Evolutionary conservation across 1,140 invertebrate genomes (phyloP).

Genomic region (Mylabris phalerata): DNA sequence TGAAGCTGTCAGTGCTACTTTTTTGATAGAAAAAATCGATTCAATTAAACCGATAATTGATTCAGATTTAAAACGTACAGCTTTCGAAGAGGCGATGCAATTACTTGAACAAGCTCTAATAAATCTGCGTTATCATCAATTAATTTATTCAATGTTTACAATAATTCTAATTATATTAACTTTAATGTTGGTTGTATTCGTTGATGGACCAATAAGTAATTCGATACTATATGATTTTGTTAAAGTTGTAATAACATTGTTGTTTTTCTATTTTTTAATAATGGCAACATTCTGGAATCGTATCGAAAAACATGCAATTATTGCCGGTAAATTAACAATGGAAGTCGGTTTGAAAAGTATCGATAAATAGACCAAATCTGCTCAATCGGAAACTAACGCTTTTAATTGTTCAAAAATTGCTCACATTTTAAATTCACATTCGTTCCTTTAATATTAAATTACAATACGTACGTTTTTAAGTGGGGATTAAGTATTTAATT

Average conservation of each 20-base stretch:
- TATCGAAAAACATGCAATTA: conserved; percentile 68
- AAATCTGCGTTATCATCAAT: conserved; percentile 50
- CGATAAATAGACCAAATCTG: not conserved
- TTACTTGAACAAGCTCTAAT: conserved; percentile 54
- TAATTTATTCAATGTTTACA: conserved; percentile 52
- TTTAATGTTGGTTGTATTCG: conserved; percentile 40
- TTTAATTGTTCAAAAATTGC: not conserved
- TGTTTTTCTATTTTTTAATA: conserved; percentile 62
- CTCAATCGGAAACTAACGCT: not conserved
- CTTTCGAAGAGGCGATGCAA: conserved; percentile 53
- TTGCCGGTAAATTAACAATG: conserved; percentile 60
- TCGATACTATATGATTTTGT: conserved; percentile 47
- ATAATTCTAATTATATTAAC: conserved; percentile 41
- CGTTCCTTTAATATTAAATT: too few relatives aligned
- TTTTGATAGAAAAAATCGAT: conserved; percentile 42
- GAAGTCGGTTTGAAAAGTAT: conserved; percentile 38
- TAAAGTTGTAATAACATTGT: conserved; percentile 54
- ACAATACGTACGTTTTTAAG: too few relatives aligned
- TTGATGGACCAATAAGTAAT: conserved; percentile 40
- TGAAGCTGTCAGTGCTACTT: conserved; percentile 64
- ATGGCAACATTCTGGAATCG: conserved; percentile 75
- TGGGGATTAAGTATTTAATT: not conserved
- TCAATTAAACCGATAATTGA: conserved; percentile 13
- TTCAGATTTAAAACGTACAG: conserved; percentile 35
- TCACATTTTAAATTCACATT: not conserved